Conservation (phyloP, 2,113 vertebrate species). For the Himantopus leucocephalus region DNA sequence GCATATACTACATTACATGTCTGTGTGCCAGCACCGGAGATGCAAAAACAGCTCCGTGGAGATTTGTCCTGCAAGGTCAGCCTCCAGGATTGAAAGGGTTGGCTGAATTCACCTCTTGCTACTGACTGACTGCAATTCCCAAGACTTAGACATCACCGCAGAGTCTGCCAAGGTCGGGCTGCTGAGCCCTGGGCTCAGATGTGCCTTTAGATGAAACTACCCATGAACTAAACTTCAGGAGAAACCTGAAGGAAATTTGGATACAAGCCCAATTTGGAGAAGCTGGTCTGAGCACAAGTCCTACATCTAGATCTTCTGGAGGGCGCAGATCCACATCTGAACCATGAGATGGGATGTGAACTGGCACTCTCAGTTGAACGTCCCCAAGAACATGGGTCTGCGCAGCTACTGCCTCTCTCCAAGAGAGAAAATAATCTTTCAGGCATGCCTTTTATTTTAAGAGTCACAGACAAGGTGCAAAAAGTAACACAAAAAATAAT, state of each 20-base stretch:
- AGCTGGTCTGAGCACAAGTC: not conserved
- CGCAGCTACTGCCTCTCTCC: not conserved
- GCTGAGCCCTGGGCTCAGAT: not conserved
- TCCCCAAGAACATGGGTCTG: not conserved
- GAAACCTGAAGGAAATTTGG: not conserved
- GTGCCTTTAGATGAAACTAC: not conserved
- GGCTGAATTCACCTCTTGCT: conserved; percentile 33
- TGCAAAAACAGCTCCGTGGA: not conserved
- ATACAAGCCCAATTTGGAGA: not conserved
- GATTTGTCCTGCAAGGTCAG: not conserved
- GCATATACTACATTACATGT: not conserved
- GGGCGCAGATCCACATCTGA: not conserved
- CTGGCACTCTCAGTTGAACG: not conserved
- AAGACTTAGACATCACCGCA: not conserved
- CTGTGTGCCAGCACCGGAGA: not conserved
- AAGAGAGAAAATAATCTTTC: not conserved
- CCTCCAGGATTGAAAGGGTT: not conserved
- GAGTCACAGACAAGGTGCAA: not conserved
- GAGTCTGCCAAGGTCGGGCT: not conserved
- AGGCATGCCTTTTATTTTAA: not conserved
- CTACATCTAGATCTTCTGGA: not conserved
- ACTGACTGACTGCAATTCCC: conserved; percentile 12
- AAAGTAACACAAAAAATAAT: not conserved
- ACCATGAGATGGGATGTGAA: not conserved
- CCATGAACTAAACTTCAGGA: not conserved